A percentile compares a stretch with the other conserved stretches of the same genome.
These are phyloP conservation scores for Urophycis tenuis DNA, from an alignment of 2,797 vertebrate species.

Conservation along the genomic window DNA sequence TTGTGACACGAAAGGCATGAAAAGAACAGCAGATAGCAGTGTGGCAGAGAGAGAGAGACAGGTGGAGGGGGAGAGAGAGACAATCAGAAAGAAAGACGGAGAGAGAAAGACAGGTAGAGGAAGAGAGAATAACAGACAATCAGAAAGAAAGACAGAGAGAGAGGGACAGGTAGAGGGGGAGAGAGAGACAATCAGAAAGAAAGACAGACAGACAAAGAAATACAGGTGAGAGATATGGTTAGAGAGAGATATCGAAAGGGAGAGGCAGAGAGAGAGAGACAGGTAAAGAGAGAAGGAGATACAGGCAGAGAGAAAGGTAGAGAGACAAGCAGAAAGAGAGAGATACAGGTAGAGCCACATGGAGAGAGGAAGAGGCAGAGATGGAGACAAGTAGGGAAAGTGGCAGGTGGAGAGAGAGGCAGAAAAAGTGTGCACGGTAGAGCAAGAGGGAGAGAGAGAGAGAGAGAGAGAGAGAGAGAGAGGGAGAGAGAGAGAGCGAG, in stretches of 20 bases:
- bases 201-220: too few relatives aligned
- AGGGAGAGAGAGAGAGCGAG: background rate
- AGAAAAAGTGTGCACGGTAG: too few relatives aligned
- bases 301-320: background rate
- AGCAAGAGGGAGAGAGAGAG: too few relatives aligned
- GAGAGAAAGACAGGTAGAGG: slow-evolving; percentile 22
- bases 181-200: too few relatives aligned
- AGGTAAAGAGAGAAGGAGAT: too few relatives aligned
- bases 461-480: too few relatives aligned
- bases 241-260: background rate
- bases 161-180: background rate
- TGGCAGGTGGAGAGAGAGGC: background rate
- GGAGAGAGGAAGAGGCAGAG: background rate
- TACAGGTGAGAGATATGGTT: too few relatives aligned
- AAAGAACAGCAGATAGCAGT: slow-evolving; percentile 4
- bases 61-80: slow-evolving; percentile 3
- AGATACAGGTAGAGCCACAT: background rate
- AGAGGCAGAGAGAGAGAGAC: too few relatives aligned
- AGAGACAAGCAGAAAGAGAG: background rate
- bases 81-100: background rate
- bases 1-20: slow-evolving; percentile 13
- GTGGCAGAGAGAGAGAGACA: background rate
- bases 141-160: background rate
- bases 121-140: slow-evolving; percentile 25
- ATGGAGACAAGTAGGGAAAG: background rate